Evolutionary conservation across 2,113 vertebrate genomes (phyloP).

Genomic region (Perognathus longimembris): DNA sequence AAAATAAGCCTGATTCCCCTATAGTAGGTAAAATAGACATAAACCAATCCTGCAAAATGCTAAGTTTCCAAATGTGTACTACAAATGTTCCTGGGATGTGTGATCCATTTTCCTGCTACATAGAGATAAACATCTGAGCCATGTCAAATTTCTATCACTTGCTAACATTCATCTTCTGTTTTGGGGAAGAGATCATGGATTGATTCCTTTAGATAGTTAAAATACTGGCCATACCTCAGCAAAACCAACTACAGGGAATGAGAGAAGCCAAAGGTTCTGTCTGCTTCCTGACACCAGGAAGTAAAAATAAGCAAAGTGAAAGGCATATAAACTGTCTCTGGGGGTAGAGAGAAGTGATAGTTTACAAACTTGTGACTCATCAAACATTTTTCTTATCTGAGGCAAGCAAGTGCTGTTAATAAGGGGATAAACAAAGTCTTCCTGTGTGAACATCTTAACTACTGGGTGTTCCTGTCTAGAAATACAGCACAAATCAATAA

Average conservation of each 20-base stretch:
- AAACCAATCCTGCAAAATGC: neutral
- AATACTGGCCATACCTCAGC: neutral
- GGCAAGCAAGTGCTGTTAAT: neutral
- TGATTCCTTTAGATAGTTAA: slow-evolving; percentile 36
- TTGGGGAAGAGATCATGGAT: neutral
- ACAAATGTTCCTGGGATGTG: neutral
- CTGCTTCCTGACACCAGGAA: neutral
- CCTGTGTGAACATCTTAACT: neutral
- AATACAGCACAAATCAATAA: neutral
- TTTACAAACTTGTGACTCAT: neutral
- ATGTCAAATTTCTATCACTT: slow-evolving; percentile 19
- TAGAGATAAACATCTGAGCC: neutral
- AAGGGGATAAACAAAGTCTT: neutral
- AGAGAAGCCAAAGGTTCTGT: neutral
- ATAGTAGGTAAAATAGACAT: neutral
- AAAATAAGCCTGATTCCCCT: neutral
- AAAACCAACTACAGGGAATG: neutral
- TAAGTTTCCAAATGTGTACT: neutral
- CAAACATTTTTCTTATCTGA: neutral
- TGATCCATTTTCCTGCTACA: neutral
- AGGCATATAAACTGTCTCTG: no score
- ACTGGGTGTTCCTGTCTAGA: neutral
- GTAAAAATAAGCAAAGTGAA: neutral
- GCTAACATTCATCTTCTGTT: neutral
- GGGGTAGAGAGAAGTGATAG: no score